These are phyloP conservation scores for Struthio camelus DNA, from an alignment of 2,113 vertebrate species.

Conservation along the genomic window DNA sequence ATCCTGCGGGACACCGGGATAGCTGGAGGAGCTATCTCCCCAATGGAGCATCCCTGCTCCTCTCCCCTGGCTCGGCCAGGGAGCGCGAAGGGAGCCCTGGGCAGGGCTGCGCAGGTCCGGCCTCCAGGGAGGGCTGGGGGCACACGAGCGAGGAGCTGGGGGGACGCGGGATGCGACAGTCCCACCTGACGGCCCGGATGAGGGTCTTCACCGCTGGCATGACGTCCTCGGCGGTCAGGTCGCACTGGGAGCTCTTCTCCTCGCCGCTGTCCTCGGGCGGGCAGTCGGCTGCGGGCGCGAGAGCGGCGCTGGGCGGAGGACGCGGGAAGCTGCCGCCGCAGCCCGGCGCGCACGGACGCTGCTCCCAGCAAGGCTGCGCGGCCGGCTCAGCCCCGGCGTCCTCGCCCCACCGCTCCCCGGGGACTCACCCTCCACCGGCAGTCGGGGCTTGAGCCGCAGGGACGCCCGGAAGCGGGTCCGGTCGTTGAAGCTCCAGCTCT, in stretches of 20 bases:
- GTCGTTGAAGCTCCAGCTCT: constrained; percentile 99
- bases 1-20: constrained; percentile 75
- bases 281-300: constrained; percentile 76
- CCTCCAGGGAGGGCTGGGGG: too few relatives aligned
- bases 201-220: constrained; percentile 93
- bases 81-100: background rate
- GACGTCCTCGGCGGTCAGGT: constrained; percentile 90
- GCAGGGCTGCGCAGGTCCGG: background rate
- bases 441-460: constrained; percentile 87
- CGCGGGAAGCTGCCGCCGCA: accelerated
- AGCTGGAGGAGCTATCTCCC: background rate
- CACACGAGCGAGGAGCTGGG: too few relatives aligned
- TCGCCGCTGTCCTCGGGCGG: constrained; percentile 85
- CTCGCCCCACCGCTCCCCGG: accelerated
- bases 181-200: constrained; percentile 92
- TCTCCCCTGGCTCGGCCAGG: accelerated
- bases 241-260: constrained; percentile 89
- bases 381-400: too few relatives aligned
- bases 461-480: constrained; percentile 94
- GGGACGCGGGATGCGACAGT: background rate
- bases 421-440: constrained; percentile 81
- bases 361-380: background rate
- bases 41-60: background rate
- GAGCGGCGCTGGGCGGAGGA: background rate
- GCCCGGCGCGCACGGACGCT: accelerated